Evolutionary conservation across 2,797 vertebrate genomes (phyloP), one percentile per base, ranked within the genome.

Genomic region (Capromys pilorides): DNA sequence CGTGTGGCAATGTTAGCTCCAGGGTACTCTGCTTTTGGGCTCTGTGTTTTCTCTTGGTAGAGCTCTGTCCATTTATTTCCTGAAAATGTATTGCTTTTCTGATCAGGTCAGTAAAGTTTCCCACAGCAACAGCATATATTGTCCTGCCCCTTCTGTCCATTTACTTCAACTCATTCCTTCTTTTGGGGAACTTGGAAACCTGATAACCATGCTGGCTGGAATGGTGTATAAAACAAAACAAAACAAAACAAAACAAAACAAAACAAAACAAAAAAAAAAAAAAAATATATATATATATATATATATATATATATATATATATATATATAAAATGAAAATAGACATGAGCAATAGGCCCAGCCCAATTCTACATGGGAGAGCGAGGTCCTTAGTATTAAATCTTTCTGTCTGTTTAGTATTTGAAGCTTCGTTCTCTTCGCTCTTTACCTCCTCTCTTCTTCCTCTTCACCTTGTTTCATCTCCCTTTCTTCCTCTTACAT

Each of bases 141-240:
- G 1, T 84, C 62, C 26, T 86, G 2, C 36, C 6, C 24, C 45
- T 82, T 94, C 8, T 91, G 16, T 69, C 12, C 16, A 78, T 16
- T 16, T 31, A 64, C 19, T 39, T 71, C 9, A 66, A 51, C 45
- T 67, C 4, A 49, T 22, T 22, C 45, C 5, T 93, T 79, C 80
- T 66, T 45, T n/a, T 5, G 31, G 66, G 87, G 41, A 19, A 66
- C 28, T 49, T 64, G n/a, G 67, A 91, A 82, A 77, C 18, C 61
- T 93, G 51, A 79, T 66, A 90, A 83, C 36, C 0, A 73, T 14
- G 31, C 41, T 31, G 86, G 19, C 69, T 59, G 49, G 49, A 77
- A 94, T n/a, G 66, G 28, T 66, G 28, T 92, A 5, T 79, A 88
- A 93, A 64, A 51, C 79, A 83, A 61, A 89, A 49, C 81, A 94